Evolutionary conservation across 2,113 vertebrate species (phyloP).

Genomic region (Microcebus jonahi): DNA sequence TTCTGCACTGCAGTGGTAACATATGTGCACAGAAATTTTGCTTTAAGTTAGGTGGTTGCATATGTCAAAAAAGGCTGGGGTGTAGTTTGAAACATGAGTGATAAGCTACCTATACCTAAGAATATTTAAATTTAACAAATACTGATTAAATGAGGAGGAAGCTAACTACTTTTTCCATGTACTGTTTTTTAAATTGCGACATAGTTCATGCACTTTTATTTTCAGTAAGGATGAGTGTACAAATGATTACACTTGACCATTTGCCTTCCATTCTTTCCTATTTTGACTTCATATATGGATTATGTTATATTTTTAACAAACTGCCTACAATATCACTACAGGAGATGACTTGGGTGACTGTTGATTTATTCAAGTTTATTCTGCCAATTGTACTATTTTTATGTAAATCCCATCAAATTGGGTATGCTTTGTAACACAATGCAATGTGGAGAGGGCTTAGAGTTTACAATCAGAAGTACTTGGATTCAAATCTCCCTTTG

Average conservation of each 20-base stretch:
- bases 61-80: neutral
- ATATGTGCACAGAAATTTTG: neutral
- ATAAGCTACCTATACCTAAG: neutral
- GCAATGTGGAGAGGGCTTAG: neutral
- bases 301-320: slow-evolving; percentile 25
- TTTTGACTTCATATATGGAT: neutral
- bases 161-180: neutral
- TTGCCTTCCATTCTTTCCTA: neutral
- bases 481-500: neutral
- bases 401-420: neutral
- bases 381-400: neutral
- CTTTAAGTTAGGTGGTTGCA: neutral
- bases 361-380: slow-evolving; percentile 3
- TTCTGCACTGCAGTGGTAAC: no score
- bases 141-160: neutral
- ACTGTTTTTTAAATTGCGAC: neutral
- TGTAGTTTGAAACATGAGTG: neutral
- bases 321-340: neutral
- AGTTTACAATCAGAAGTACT: neutral
- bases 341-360: neutral
- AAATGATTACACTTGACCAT: neutral
- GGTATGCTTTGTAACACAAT: neutral
- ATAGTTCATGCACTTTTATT: neutral
- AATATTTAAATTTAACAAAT: neutral
- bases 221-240: neutral